Base-by-base conservation (phyloP, 2,888 invertebrate genomes). In the Yponomeuta malinellus region DNA sequence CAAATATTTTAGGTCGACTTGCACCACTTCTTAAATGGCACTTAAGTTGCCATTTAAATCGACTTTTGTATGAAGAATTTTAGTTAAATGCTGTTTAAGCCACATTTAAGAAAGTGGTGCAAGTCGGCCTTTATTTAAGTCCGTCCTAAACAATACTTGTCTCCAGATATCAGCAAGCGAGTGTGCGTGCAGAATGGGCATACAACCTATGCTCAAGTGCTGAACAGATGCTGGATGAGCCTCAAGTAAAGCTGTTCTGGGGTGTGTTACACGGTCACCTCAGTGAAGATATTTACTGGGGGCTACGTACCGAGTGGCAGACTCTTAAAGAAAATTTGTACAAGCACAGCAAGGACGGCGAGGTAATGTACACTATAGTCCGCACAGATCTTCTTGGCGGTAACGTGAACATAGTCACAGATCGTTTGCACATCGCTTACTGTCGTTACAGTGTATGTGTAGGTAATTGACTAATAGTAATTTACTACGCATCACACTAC, bases 171-270 rank as follows among this genome's bases (percentile, higher is more conserved):
- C 90, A 89, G 68, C 92, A 93, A 74, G 78, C 87, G 0, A 83
- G 84, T 4, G 86, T 92, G 37, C 89, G 93, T n/a, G 91, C 90
- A 0, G 92, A 93, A 73, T 93, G 92, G 92, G 90, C 92, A 9
- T 93, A 93, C 82, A 93, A 92, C 77, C 77, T 93, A 74, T 92
- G 91, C 78, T 89, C 89, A 1, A 88, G 90, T 68, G 90, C 87
- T 0, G 91, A 91, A 73, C 90, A 89, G 77, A 86, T 87, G 88
- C 79, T 90, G 71, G 92, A 93, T 76, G 92, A 93, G 78, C 87
- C 89, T 9, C 87, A 87, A 63, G 89, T 92, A 71, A 85, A 85
- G 75, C 74, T 92, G 76, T 92, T 92, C 81, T 91, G 92, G 89
- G 90, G 89, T 1, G 88, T 81, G 71, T 79, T 92, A 70, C 89